Evolutionary conservation across 2,113 vertebrate genomes (phyloP).

Genomic region (Vimba vimba): DNA sequence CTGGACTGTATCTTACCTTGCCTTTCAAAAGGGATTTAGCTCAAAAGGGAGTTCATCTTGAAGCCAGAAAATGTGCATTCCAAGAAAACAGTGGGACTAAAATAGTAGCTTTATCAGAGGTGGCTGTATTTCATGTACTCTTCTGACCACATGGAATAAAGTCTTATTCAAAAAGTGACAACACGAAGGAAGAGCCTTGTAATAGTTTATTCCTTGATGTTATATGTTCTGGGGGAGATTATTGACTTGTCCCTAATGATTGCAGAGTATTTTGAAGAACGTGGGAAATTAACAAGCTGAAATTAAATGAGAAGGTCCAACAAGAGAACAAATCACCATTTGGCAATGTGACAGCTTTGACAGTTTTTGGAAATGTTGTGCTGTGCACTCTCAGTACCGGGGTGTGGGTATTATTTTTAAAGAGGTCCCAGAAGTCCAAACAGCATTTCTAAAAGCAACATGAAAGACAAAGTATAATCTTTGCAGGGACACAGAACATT

Average conservation of each 20-base stretch:
- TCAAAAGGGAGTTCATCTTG: background rate
- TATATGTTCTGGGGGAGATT: conserved; percentile 6
- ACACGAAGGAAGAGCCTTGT: conserved; percentile 16
- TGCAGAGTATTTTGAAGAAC: conserved; percentile 21
- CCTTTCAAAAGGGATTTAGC: conserved; percentile 8
- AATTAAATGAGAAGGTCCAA: conserved; percentile 43
- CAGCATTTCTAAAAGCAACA: background rate
- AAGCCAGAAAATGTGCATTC: conserved; percentile 6
- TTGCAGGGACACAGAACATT: background rate
- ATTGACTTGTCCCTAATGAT: conserved; percentile 11
- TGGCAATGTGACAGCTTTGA: conserved; percentile 35
- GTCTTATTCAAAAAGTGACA: background rate
- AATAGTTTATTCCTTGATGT: background rate
- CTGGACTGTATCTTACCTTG: conserved; percentile 4
- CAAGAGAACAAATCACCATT: conserved; percentile 45
- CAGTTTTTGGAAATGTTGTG: background rate
- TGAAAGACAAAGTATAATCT: background rate
- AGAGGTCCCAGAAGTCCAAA: background rate
- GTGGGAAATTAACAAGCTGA: conserved; percentile 46
- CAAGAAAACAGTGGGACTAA: conserved; percentile 13
- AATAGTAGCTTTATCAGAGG: conserved; percentile 1
- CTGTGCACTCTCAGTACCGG: background rate
- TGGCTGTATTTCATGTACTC: background rate
- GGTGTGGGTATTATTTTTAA: background rate
- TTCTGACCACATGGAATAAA: background rate